A percentile compares a stretch with the other conserved stretches of the same genome.
Conservation (phyloP, 2,888 invertebrate genomes). For the Cheiracanthium punctorium region DNA sequence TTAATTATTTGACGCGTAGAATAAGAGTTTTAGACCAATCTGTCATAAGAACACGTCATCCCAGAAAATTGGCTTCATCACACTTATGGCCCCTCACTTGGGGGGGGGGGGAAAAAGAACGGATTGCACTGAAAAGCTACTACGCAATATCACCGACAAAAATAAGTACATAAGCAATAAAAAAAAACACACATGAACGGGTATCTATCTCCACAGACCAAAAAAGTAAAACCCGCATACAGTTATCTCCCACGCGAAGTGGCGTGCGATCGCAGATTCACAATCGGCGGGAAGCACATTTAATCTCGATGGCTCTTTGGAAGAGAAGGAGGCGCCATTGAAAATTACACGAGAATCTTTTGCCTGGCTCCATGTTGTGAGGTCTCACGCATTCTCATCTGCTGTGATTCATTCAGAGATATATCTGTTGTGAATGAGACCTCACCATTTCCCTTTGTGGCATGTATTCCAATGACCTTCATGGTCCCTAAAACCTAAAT, state of each 20-base stretch:
- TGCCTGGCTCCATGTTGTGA: background rate
- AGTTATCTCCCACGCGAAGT: background rate
- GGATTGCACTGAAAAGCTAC: too few species aligned
- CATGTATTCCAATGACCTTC: background rate
- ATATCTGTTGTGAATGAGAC: background rate
- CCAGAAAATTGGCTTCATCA: too few species aligned
- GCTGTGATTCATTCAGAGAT: background rate
- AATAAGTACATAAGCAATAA: too few species aligned
- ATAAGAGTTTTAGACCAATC: too few species aligned
- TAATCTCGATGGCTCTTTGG: background rate
- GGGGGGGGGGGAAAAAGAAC: too few species aligned
- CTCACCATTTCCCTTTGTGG: background rate
- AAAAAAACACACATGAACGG: too few species aligned
- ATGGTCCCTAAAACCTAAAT: background rate
- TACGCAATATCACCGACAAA: too few species aligned
- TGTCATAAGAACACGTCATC: too few species aligned
- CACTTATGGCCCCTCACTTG: too few species aligned
- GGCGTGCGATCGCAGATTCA: background rate
- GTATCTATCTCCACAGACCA: background rate
- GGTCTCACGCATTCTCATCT: background rate
- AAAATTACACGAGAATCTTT: background rate
- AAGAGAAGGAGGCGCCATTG: background rate
- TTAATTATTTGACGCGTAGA: too few species aligned
- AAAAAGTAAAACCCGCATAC: background rate
- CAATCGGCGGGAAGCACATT: background rate